Evolutionary conservation across 2,888 invertebrate genomes (phyloP).

Genomic region (Polyommatus icarus): DNA sequence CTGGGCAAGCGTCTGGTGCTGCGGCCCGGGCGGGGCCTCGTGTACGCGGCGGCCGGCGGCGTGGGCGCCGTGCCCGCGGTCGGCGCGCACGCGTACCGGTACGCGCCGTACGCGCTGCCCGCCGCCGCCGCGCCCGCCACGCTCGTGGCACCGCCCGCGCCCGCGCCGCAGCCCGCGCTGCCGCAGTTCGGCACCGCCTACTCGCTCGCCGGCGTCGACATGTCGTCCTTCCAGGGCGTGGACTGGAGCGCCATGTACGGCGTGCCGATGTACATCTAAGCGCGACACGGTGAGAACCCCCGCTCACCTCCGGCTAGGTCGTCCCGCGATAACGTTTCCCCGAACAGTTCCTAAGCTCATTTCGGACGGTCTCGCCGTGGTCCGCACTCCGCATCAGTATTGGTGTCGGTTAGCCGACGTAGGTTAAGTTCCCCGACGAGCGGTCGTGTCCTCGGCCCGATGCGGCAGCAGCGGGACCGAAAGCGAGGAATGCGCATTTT

Average conservation of each 20-base stretch:
- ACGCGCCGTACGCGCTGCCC: slow-evolving; percentile 78
- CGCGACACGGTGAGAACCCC: slow-evolving; percentile 46
- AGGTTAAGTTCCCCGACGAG: slow-evolving; percentile 57
- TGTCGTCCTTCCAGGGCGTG: slow-evolving; percentile 95
- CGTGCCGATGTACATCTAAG: slow-evolving; percentile 94
- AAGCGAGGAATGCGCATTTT: slow-evolving; percentile 74
- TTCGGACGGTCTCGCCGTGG: slow-evolving; percentile 56
- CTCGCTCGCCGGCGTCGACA: slow-evolving; percentile 93
- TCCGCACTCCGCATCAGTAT: slow-evolving; percentile 45
- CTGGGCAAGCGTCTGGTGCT: slow-evolving; percentile 86
- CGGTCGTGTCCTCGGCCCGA: slow-evolving; percentile 59
- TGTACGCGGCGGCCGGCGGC: slow-evolving; percentile 76
- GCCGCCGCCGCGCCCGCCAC: slow-evolving; percentile 71
- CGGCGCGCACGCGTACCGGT: slow-evolving; percentile 71
- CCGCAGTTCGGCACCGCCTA: slow-evolving; percentile 87
- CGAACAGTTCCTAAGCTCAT: slow-evolving; percentile 61
- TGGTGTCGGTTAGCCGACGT: slow-evolving; percentile 54
- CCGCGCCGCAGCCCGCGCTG: slow-evolving; percentile 81
- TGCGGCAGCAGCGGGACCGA: slow-evolving; percentile 55
- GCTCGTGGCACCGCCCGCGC: slow-evolving; percentile 75
- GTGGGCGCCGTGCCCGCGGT: slow-evolving; percentile 53
- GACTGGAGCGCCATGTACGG: slow-evolving; percentile 96
- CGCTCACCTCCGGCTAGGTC: slow-evolving; percentile 58
- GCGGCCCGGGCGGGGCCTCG: slow-evolving; percentile 84
- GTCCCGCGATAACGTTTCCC: slow-evolving; percentile 47